Evolutionary conservation across 2,888 invertebrate species (phyloP), one percentile per base, ranked within the genome.

Genomic region (Clanis bilineata): DNA sequence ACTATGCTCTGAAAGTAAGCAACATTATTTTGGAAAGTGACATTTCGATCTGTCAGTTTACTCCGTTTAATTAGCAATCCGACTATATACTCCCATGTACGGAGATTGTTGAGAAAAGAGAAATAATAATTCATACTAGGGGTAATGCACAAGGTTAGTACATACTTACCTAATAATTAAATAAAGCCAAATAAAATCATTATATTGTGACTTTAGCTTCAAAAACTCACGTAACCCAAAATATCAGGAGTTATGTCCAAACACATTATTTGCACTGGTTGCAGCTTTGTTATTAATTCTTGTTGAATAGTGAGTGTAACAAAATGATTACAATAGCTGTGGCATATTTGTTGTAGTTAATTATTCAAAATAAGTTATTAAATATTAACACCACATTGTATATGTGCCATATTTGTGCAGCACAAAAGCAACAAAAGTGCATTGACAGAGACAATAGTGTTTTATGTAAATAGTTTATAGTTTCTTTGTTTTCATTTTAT

Each of bases 271-370:
- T 15, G 28, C 28, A 47, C 25, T 28, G 25, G n/a, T 47, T 18
- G n/a, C 18, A 47, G 28, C 15, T n/a, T 47, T 47, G 47, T 47
- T 47, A 15, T 28, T 47, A 15, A 32, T 57, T 45, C 47, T 59
- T 38, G 21, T n/a, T 44, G 60, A 60, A 15, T 62, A 68, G 38
- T 51, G 15, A 47, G 28, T 9, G 28, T 47, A 15, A 47, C 47
- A 15, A 47, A 47, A 3, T 47, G 15, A 7, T 28, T 25, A 28
- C n/a, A n/a, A 47, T 25, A 15, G n/a, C 7, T 47, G 5, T 45
- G 23, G 23, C 12, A 12, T n/a, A n/a, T n/a, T 25, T 25, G 23
- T 45, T 45, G 10, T 23, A 25, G 9, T 25, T 7, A 47, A 28
- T 25, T 23, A 45, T 47, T 28, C 28, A 3, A 25, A 47, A 47